phyloP scores from a whole-genome alignment of 2,113 vertebrate species.

The Catharus minimus region DNA sequence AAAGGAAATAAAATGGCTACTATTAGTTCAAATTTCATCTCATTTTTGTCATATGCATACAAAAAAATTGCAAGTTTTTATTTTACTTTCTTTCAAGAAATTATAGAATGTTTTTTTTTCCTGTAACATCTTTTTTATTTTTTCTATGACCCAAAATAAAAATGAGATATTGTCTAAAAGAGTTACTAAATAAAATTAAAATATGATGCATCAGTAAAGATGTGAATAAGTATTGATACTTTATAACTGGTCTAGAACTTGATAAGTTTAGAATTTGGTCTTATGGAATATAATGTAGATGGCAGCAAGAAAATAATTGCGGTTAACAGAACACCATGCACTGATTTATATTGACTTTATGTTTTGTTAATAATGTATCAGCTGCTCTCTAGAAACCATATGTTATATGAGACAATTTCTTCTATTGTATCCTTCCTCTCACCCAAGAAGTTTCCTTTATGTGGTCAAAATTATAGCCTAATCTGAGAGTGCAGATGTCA shows the following conservation, averaged over 20 bases:
- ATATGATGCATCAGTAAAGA: neutral
- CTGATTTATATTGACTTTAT: neutral
- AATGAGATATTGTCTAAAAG: neutral
- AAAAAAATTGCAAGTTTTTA: neutral
- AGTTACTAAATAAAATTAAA: neutral
- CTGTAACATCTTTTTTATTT: neutral
- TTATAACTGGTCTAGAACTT: neutral
- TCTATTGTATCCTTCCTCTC: neutral
- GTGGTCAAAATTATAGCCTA: neutral
- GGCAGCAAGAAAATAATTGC: neutral
- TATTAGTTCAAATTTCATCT: neutral
- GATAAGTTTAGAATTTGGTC: neutral
- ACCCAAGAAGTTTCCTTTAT: neutral
- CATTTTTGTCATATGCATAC: neutral
- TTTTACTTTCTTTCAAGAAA: neutral
- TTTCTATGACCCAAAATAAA: neutral
- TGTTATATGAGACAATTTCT: fast-evolving
- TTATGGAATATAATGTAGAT: neutral
- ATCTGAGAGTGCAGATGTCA: neutral
- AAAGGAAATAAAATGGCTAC: neutral
- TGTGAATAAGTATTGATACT: neutral
- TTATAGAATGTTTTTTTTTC: neutral
- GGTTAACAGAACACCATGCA: neutral
- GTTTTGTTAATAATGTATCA: neutral
- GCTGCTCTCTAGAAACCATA: neutral